phyloP scores from a whole-genome alignment of 2,113 vertebrate species.

The Heterocephalus glaber region DNA sequence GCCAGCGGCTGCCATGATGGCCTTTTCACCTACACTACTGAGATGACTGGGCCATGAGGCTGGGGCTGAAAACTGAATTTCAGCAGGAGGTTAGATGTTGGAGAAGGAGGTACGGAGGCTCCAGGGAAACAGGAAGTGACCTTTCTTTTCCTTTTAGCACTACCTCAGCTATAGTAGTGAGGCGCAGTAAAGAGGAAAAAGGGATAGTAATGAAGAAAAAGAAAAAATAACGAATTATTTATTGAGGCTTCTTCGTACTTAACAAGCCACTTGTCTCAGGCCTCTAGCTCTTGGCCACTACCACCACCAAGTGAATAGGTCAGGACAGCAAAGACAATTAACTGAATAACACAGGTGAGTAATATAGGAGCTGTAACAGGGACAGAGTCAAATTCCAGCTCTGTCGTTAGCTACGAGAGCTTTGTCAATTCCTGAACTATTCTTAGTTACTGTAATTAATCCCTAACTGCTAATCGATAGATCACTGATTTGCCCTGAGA shows the following conservation, averaged over 20 bases:
- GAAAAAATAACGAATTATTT: constrained; percentile 18
- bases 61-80: not conserved
- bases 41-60: not conserved
- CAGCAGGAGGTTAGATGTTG: not conserved
- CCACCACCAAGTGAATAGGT: not conserved
- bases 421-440: not conserved
- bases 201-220: not conserved
- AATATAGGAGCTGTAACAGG: not conserved
- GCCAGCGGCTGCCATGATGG: not conserved
- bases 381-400: not conserved
- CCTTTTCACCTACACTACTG: not conserved
- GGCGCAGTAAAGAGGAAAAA: not conserved
- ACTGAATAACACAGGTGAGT: not conserved
- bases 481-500: not conserved
- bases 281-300: too few species aligned
- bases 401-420: too few species aligned
- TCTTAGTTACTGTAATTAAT: too few species aligned
- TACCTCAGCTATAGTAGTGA: not conserved
- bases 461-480: not conserved
- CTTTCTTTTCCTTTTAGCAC: not conserved
- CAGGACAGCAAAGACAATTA: not conserved
- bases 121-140: not conserved
- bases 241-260: not conserved
- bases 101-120: not conserved
- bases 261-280: not conserved